A percentile compares a stretch with the other conserved stretches of the same genome.
Conservation (phyloP, 2,113 vertebrate species). For the Circaetus gallicus region DNA sequence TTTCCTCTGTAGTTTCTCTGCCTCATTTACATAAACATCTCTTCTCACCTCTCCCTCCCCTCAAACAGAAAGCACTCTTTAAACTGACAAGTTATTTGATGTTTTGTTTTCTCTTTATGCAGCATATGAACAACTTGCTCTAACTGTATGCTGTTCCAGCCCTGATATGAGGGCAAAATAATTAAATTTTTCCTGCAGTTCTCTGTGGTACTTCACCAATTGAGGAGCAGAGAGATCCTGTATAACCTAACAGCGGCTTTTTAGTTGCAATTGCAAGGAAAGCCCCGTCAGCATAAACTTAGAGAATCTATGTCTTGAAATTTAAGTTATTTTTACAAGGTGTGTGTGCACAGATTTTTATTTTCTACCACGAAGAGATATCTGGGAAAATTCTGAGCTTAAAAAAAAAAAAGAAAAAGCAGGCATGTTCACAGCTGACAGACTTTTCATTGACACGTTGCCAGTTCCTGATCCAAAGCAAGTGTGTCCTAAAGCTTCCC, state of each 20-base stretch:
- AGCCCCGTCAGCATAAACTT: not conserved
- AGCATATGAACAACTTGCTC: not conserved
- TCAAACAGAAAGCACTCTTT: not conserved
- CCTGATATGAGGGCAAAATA: constrained; percentile 15
- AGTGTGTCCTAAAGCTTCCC: not conserved
- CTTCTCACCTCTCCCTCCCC: not conserved
- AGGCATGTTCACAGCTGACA: not conserved
- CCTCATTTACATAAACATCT: not conserved
- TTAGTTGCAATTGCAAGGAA: not conserved
- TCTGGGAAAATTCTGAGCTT: not conserved
- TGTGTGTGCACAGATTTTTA: not conserved
- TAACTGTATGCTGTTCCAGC: not conserved
- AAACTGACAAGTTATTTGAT: not conserved
- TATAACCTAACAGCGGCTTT: not conserved
- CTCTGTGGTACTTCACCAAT: not conserved
- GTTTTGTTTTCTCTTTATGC: constrained; percentile 19
- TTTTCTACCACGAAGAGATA: not conserved
- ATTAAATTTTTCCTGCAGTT: not conserved
- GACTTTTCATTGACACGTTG: not conserved
- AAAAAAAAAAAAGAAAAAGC: not conserved
- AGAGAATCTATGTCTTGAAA: not conserved
- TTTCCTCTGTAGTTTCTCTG: constrained; percentile 6
- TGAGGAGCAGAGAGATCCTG: not conserved
- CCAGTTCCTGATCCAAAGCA: not conserved
- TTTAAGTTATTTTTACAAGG: not conserved